phyloP scores from a whole-genome alignment of 2,113 vertebrate genomes.

The Choloepus hoffmanni region DNA sequence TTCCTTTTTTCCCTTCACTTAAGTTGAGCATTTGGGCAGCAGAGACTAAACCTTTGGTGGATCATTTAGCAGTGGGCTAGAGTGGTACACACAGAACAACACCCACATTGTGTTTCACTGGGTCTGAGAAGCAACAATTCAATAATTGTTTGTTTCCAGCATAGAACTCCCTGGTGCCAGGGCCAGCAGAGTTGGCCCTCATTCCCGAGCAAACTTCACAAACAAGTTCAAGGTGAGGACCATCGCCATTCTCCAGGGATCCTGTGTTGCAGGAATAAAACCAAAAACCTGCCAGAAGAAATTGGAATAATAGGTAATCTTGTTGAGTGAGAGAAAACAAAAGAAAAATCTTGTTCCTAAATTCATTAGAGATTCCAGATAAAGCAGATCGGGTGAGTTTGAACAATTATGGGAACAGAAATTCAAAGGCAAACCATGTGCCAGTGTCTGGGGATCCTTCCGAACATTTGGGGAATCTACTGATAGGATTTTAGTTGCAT shows the following conservation, averaged over 20 bases:
- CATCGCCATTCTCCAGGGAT: not conserved
- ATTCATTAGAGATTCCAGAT: conserved; percentile 50
- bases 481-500: conserved; percentile 64
- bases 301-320: not conserved
- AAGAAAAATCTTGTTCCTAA: conserved; percentile 69
- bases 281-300: conserved; percentile 36
- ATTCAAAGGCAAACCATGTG: not conserved
- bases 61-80: not conserved
- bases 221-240: conserved; percentile 75
- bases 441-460: not conserved
- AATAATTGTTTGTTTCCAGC: conserved; percentile 44
- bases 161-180: conserved; percentile 7
- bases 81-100: not conserved
- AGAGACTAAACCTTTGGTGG: not conserved
- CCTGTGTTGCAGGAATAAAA: not conserved
- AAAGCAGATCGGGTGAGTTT: not conserved
- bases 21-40: not conserved
- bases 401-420: not conserved
- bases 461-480: not conserved
- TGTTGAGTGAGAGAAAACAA: conserved; percentile 55
- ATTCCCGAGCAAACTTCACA: conserved; percentile 25
- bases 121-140: conserved; percentile 37
- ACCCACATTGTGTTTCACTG: conserved; percentile 31
- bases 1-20: not conserved
- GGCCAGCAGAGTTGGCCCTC: conserved; percentile 27